Percentiles rank a stretch among this genome's conserved stretches.
Conservation (phyloP, 2,888 invertebrate genomes). For the Thysanoteuthis rhombus region DNA sequence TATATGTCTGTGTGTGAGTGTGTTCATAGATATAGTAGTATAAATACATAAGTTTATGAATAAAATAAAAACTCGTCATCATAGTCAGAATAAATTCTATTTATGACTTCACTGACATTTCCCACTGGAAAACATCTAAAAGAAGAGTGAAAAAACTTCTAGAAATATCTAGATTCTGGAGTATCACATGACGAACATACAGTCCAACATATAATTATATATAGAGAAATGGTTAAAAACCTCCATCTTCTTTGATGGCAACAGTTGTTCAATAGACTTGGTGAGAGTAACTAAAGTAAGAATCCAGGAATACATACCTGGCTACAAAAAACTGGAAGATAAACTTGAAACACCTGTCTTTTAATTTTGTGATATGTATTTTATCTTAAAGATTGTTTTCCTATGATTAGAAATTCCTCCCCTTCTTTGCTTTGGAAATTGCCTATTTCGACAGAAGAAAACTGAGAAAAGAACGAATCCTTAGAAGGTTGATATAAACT, state of each 20-base stretch:
- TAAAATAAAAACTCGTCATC: background rate
- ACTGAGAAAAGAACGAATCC: background rate
- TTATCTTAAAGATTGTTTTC: background rate
- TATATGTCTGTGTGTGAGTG: too few relatives aligned
- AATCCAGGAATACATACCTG: background rate
- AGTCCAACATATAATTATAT: too few relatives aligned
- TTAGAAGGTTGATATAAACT: background rate
- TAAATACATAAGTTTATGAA: background rate
- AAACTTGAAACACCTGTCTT: background rate
- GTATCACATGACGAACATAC: too few relatives aligned
- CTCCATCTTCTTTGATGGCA: too few relatives aligned
- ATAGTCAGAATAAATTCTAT: too few relatives aligned
- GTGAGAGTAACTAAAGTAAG: background rate
- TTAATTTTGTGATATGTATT: background rate
- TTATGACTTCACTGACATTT: too few relatives aligned
- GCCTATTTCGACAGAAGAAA: background rate
- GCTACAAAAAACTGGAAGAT: background rate
- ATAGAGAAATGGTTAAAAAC: too few relatives aligned
- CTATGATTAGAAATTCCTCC: background rate
- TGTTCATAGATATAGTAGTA: background rate
- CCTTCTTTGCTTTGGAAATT: background rate
- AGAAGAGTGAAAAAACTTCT: too few relatives aligned
- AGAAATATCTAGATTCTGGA: too few relatives aligned
- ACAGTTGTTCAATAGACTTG: background rate
- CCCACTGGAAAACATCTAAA: too few relatives aligned